phyloP scores from a whole-genome alignment of 2,113 vertebrate genomes.

The Ptychochromis oligacanthus region DNA sequence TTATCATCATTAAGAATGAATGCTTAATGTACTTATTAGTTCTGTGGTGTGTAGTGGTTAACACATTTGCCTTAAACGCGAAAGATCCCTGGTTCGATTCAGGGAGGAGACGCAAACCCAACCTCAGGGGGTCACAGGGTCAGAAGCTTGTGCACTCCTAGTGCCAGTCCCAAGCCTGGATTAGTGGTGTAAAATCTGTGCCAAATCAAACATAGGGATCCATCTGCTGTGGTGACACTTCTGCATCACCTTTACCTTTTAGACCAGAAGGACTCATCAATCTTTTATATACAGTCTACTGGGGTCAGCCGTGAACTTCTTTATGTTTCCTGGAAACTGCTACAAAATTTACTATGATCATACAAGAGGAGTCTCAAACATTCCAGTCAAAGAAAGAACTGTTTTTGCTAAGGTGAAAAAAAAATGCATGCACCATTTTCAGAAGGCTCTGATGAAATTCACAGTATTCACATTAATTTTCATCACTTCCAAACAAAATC shows the following conservation, averaged over 20 bases:
- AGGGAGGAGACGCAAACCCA: no score
- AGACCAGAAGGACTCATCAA: neutral
- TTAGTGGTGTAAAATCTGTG: no score
- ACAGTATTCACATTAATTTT: conserved; percentile 37
- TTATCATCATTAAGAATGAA: neutral
- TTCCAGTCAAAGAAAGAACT: neutral
- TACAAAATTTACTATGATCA: neutral
- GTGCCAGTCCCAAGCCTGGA: no score
- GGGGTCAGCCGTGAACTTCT: neutral
- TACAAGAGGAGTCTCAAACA: neutral
- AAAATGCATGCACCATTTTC: conserved; percentile 18
- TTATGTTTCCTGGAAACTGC: conserved; percentile 23
- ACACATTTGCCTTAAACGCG: no score
- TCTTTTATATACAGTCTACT: conserved; percentile 2
- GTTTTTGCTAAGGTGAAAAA: conserved; percentile 25
- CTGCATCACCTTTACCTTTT: neutral
- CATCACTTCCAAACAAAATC: conserved; percentile 12
- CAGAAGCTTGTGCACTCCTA: no score
- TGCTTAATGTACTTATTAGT: no score
- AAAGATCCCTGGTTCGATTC: no score
- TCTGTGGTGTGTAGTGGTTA: no score
- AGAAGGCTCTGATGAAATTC: conserved; percentile 40
- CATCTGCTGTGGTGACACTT: no score
- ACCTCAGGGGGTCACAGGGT: no score
- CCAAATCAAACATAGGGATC: no score